Base-by-base conservation (phyloP, 2,113 vertebrate genomes). In the Microcebus ravelobensis region DNA sequence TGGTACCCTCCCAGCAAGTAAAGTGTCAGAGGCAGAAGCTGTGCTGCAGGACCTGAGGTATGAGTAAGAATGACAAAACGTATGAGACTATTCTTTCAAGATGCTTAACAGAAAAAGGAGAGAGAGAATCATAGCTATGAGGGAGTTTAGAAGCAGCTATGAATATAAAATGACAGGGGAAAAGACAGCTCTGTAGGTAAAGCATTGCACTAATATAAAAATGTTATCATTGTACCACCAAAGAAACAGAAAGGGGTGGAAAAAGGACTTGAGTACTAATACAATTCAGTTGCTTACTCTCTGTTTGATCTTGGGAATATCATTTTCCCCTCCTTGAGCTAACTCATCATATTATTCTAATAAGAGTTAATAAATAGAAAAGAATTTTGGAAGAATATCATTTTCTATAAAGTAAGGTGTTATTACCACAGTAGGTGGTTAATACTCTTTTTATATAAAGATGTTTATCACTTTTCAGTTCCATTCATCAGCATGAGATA, bases 381-480 rank as follows among this genome's bases (percentile, higher is more conserved):
- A 42, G 57, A 61, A 59, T 85, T 84, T 23, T 29, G 4, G 18
- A 71, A 71, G 42, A 48, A 76, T 36, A 55, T 61, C 77, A 61
- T 2, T 61, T 87, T 87, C 90, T n/a, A n/a, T 74, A 34, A 94
- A 67, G 39, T 18, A 76, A 84, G 55, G 50, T 36, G 50, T 50
- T 89, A 61, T 21, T 48, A 67, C 10, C 79, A n/a, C 5, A 80
- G 36, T 15, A 84, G 23, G 61, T 34, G n/a, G 52, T 21, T 34
- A 90, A 36, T 74, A 55, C 42, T 45, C 34, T 61, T 52, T 29
- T 67, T 67, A 67, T 17, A 67, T 83, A 94, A 8, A 90, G 25
- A 76, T 63, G 42, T n/a, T 50, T 94, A 71, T 81, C 39, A 50
- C 48, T 89, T 91, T 93, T 77, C 52, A 81, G 27, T 91, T 85